Evolutionary conservation across 2,113 vertebrate species (phyloP), one percentile per base, ranked within the genome.

Genomic region (Toxostoma redivivum): DNA sequence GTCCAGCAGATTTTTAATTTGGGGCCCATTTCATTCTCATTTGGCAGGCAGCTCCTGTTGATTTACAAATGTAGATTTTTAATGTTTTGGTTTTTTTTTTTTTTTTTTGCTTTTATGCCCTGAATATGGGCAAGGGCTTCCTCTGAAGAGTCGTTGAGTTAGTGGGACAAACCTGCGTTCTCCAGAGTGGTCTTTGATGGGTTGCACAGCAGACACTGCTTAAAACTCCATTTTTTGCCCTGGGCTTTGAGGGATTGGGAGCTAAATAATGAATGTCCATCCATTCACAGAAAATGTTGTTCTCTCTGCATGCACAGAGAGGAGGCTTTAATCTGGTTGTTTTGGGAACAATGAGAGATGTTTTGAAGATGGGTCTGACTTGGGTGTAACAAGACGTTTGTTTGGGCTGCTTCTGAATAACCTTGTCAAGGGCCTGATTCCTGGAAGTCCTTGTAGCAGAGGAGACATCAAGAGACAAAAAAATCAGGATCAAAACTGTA

Each of bases 151-250:
- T 20, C 28, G 58, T 33, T 33, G 81, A 94, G 92, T 50, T 50
- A 18, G 38, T 90, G 93, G 66, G 72, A 67, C 67, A 50, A 14
- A 50, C 37, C 72, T 19, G 24, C 0, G 0, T 92, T 89, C 67
- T 73, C 30, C 64, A 47, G 88, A 64, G 62, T 8, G 14, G 38
- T 61, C 90, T 96, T 85, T 57, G 88, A 58, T 69, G 94, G 73
- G 67, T 13, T 81, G 76, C 64, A 42, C 24, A 22, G 92, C 88
- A 94, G 62, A 94, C 90, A 85, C 66, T 9, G 5, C 94, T 72
- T 87, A 88, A 94, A 94, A 86, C 66, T 93, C 57, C 40, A 10
- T 97, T 92, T 94, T 95, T 90, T 93, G 85, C 96, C 85, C 58
- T 95, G 88, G 82, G 95, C 94, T 92, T 94, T 87, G 67, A 87